Evolutionary conservation across 2,888 invertebrate species (phyloP), one percentile per base, ranked within the genome.

Genomic region (Altica lythri): DNA sequence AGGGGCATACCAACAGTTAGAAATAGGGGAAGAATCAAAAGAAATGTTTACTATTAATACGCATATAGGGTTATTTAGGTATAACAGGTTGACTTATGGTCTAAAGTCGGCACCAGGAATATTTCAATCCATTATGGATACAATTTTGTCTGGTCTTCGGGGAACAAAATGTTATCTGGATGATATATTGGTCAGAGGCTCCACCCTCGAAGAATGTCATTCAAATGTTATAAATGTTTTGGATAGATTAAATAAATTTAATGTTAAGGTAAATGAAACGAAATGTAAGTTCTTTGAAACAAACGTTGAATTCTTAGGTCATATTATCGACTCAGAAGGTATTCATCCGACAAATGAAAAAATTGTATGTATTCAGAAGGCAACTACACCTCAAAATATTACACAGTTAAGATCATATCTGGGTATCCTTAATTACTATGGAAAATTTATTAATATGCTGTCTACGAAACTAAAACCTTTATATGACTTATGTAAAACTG

Each of bases 381-480:
- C 55, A 42, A 38, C 55, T 2, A 19, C 17, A 34, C 55, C 52
- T 19, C 18, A 42, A 27, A 44, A 46, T 43, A 6, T 57, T 8
- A 53, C 47, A 30, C 56, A 58, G 38, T 35, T 60, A 30, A 47
- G 50, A 40, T 56, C 56, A 25, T 59, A 38, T 42, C 35, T 59
- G 16, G 57, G 55, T 12, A 32, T 57, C n/a, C 19, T 61, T 4
- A 61, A 59, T 55, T 57, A 54, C 18, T 57, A 57, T 43, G 30
- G 42, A n/a, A 61, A 56, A 46, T 59, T 61, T 34, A 43, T 61
- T 14, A 53, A 35, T 2, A 61, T 54, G 53, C 19, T 54, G 12
- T 53, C 59, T 1, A 13, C 52, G 2, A 44, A 46, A 49, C 35
- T 55, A 8, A 46, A 56, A 17, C 54, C 48, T 5, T 34, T 59